phyloP scores from a whole-genome alignment of 2,797 vertebrate genomes.

The Muraenolepis orangiensis region DNA sequence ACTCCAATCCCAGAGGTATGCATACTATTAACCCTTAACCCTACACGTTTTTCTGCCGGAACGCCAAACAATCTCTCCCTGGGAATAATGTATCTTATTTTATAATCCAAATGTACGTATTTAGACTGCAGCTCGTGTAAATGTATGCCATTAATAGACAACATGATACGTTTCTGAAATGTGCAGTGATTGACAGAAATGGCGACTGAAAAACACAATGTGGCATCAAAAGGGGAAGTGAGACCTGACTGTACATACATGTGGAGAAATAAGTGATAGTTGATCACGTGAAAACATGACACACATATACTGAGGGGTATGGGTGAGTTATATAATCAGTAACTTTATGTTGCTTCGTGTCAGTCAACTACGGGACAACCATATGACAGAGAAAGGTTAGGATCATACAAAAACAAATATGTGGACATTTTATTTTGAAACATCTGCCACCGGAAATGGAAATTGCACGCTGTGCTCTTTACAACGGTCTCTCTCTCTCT shows the following conservation, averaged over 20 bases:
- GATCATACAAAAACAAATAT: neutral
- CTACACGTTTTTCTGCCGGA: neutral
- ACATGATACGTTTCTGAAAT: neutral
- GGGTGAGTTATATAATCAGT: neutral
- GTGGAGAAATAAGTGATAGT: neutral
- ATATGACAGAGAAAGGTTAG: neutral
- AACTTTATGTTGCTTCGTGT: neutral
- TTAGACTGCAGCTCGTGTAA: neutral
- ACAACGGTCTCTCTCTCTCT: neutral
- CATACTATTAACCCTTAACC: neutral
- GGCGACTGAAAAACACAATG: neutral
- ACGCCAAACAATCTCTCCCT: neutral
- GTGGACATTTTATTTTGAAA: neutral
- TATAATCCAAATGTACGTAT: neutral
- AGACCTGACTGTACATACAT: neutral
- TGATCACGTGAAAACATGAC: neutral
- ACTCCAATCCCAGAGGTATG: neutral
- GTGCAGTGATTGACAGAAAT: neutral
- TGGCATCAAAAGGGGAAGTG: neutral
- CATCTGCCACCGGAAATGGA: neutral
- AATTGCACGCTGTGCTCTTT: neutral
- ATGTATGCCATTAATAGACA: neutral
- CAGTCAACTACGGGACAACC: neutral
- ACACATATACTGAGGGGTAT: too few species aligned
- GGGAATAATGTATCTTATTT: neutral